phyloP scores from a whole-genome alignment of 1,140 invertebrate species.

The Dufourea novaeangliae region DNA sequence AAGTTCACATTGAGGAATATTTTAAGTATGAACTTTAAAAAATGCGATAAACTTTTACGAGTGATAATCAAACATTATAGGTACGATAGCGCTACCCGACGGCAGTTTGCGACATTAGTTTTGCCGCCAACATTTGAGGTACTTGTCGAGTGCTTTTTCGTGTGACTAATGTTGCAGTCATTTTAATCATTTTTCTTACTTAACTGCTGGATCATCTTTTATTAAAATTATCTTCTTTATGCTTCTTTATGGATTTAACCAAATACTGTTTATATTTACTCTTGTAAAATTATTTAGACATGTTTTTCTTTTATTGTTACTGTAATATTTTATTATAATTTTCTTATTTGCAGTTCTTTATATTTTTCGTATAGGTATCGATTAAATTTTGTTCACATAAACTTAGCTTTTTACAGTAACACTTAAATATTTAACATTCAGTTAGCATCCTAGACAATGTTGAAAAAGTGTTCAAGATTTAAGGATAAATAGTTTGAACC shows the following conservation, averaged over 20 bases:
- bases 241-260: neutral
- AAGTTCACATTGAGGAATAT: neutral
- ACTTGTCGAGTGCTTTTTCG: neutral
- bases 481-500: neutral
- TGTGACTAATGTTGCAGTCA: conserved; percentile 8
- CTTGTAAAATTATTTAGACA: too few relatives aligned
- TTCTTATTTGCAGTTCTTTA: neutral
- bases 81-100: neutral
- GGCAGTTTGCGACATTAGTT: conserved; percentile 29
- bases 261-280: too few relatives aligned
- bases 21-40: conserved; percentile 17
- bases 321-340: conserved; percentile 1
- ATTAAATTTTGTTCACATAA: too few relatives aligned
- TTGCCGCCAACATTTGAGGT: conserved; percentile 46
- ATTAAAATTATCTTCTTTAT: neutral
- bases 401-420: too few relatives aligned
- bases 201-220: neutral
- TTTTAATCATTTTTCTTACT: neutral
- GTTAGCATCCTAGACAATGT: neutral
- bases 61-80: neutral
- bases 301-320: too few relatives aligned
- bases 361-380: too few relatives aligned
- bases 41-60: conserved; percentile 9
- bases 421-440: too few relatives aligned
- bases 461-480: neutral